These are phyloP conservation scores for Sylvia atricapilla DNA, from an alignment of 2,113 vertebrate genomes.

Conservation along the genomic window DNA sequence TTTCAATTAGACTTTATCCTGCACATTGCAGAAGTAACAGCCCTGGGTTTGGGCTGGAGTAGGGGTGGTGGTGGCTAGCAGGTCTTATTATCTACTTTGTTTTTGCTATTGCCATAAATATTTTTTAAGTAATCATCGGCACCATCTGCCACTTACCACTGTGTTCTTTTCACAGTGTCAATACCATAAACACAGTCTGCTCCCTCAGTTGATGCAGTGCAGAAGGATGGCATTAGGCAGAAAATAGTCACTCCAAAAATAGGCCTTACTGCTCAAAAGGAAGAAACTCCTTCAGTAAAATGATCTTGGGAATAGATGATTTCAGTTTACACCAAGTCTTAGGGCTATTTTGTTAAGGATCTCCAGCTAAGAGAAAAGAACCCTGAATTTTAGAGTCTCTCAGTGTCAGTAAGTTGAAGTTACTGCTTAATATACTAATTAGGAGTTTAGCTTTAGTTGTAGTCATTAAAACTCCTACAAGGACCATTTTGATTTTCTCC, in stretches of 20 bases:
- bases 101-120: constrained; percentile 58
- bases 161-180: constrained; percentile 53
- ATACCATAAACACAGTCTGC: constrained; percentile 60
- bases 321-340: neutral
- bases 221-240: constrained; percentile 11
- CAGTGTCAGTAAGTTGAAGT: neutral
- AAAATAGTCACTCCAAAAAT: constrained; percentile 38
- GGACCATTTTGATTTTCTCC: neutral
- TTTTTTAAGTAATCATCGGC: constrained; percentile 39
- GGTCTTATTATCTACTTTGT: constrained; percentile 9
- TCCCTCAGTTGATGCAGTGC: constrained; percentile 7
- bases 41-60: neutral
- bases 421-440: neutral
- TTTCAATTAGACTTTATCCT: neutral
- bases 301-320: neutral
- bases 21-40: neutral
- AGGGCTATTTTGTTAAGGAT: neutral
- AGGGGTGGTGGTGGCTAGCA: neutral
- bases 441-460: neutral
- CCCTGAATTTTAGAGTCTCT: neutral
- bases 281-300: neutral
- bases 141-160: constrained; percentile 53
- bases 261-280: neutral
- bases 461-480: neutral
- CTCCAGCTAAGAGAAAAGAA: neutral